Conservation (phyloP, 2,888 invertebrate genomes). For the Calameuta filiformis region DNA sequence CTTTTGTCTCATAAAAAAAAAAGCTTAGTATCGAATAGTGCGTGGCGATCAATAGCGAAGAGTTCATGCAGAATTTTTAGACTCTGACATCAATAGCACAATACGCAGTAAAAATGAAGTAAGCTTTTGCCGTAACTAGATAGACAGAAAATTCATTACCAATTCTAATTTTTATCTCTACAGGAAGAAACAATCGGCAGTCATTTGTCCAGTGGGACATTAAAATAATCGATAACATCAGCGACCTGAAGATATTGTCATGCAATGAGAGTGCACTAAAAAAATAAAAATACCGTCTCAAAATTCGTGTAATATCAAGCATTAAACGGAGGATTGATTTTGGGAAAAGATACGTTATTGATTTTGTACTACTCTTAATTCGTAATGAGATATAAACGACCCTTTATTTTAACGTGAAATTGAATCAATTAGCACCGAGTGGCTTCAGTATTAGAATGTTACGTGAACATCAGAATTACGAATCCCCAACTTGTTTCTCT, state of each 20-base stretch:
- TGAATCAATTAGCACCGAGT: neutral
- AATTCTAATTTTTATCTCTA: too few species aligned
- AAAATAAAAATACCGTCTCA: neutral
- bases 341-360: neutral
- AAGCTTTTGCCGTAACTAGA: neutral
- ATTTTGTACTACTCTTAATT: neutral
- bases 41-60: neutral
- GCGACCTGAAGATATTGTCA: neutral
- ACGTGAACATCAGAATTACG: neutral
- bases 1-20: neutral
- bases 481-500: neutral
- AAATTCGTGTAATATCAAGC: neutral
- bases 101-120: neutral
- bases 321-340: neutral
- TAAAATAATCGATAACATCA: neutral
- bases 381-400: neutral
- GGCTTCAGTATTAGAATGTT: neutral
- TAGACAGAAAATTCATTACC: neutral
- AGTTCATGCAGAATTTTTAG: neutral
- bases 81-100: neutral
- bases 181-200: too few species aligned
- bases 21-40: neutral
- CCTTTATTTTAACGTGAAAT: neutral
- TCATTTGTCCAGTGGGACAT: neutral
- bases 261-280: neutral